Evolutionary conservation across 2,888 invertebrate species (phyloP).

Genomic region (Cryptosula pallasiana): DNA sequence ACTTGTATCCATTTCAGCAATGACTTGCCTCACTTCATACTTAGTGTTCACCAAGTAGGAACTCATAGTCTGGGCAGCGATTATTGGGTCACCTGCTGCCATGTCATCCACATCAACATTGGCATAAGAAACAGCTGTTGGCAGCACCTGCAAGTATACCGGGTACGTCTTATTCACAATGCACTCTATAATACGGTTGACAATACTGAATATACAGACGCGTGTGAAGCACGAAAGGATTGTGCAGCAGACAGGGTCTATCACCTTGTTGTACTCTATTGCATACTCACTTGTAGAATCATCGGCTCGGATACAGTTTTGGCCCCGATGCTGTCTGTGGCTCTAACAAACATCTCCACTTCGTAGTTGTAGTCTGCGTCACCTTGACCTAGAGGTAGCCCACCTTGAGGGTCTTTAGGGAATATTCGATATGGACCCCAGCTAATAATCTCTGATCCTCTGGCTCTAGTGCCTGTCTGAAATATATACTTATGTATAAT

Average conservation of each 20-base stretch:
- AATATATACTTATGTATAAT: background rate
- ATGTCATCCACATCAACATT: background rate
- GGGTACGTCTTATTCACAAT: too few species aligned
- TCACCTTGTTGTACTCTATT: too few species aligned
- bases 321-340: slow-evolving; percentile 15
- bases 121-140: background rate
- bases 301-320: background rate
- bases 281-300: background rate
- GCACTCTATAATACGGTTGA: too few species aligned
- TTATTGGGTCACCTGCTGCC: too few species aligned
- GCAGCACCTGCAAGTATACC: background rate
- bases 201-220: too few species aligned
- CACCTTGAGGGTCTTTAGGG: slow-evolving; percentile 1
- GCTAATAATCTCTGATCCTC: background rate
- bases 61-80: too few species aligned
- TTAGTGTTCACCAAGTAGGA: too few species aligned
- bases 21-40: too few species aligned
- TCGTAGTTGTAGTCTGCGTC: slow-evolving; percentile 5
- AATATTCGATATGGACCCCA: background rate
- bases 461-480: too few species aligned
- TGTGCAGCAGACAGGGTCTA: too few species aligned
- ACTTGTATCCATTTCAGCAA: too few species aligned
- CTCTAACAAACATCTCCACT: slow-evolving; percentile 3
- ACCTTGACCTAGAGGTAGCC: background rate
- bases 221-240: too few species aligned